phyloP scores from a whole-genome alignment of 2,888 invertebrate species.

The Crematogaster levior region DNA sequence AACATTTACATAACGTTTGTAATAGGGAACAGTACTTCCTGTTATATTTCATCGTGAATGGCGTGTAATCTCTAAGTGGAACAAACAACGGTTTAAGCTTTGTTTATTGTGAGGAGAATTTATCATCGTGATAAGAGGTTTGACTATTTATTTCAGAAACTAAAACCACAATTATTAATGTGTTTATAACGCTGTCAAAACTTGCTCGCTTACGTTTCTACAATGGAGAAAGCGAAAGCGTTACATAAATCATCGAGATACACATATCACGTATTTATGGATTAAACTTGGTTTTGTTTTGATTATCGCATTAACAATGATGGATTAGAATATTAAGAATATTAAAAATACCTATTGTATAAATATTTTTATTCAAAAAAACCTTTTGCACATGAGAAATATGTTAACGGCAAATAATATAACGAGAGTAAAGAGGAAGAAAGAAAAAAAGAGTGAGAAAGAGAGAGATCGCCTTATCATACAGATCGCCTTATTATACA shows the following conservation, averaged over 20 bases:
- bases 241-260: constrained; percentile 47
- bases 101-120: not conserved
- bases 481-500: no score
- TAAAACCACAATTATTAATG: constrained; percentile 25
- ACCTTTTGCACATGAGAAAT: not conserved
- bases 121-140: constrained; percentile 32
- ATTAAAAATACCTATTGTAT: not conserved
- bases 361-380: not conserved
- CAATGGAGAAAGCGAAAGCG: constrained; percentile 47
- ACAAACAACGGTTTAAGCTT: constrained; percentile 18
- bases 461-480: no score
- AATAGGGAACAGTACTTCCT: constrained; percentile 22
- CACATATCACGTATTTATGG: constrained; percentile 51
- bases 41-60: constrained; percentile 24
- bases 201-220: constrained; percentile 2
- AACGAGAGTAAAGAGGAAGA: not conserved
- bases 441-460: not conserved
- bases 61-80: not conserved
- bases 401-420: not conserved
- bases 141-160: constrained; percentile 19
- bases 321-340: not conserved
- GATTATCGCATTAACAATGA: not conserved
- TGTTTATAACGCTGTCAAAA: constrained; percentile 26
- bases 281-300: constrained; percentile 44
- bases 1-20: constrained; percentile 48